phyloP scores from a whole-genome alignment of 2,113 vertebrate genomes.

The Tachysurus vachellii region DNA sequence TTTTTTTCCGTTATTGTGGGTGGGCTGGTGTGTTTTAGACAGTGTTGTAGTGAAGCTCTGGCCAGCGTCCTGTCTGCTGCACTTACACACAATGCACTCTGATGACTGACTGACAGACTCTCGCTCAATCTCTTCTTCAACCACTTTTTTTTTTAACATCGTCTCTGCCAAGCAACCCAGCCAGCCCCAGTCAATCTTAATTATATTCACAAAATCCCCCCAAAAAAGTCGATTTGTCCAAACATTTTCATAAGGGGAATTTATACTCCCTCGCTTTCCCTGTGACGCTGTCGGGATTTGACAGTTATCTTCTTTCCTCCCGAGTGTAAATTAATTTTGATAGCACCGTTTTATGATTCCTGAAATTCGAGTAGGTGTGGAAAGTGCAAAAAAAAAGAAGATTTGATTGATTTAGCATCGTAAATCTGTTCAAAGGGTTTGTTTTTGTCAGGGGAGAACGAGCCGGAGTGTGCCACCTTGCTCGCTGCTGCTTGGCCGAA shows the following conservation, averaged over 20 bases:
- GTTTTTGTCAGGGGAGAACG: constrained; percentile 9
- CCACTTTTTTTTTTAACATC: constrained; percentile 2
- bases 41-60: background rate
- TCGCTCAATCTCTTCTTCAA: constrained; percentile 7
- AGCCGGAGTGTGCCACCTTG: constrained; percentile 25
- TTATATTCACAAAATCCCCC: constrained; percentile 32
- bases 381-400: background rate
- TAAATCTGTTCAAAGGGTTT: constrained; percentile 37
- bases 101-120: constrained; percentile 31
- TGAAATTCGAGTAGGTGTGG: constrained; percentile 28
- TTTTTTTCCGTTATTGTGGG: background rate
- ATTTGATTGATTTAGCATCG: constrained; percentile 20
- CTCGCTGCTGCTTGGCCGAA: constrained; percentile 20
- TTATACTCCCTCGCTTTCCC: background rate
- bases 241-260: constrained; percentile 43
- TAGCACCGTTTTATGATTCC: constrained; percentile 36
- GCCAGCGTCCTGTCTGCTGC: background rate
- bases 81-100: constrained; percentile 9
- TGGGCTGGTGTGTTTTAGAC: constrained; percentile 4
- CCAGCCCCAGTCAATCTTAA: constrained; percentile 41
- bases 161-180: constrained; percentile 32
- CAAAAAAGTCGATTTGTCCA: constrained; percentile 11
- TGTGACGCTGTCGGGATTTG: constrained; percentile 5
- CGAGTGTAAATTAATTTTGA: constrained; percentile 38
- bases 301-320: constrained; percentile 9